A percentile compares a stretch with the other conserved stretches of the same genome.
phyloP scores from a whole-genome alignment of 37 sponge, comb jelly and placozoan genomes.

The Aplysina aerophoba region DNA sequence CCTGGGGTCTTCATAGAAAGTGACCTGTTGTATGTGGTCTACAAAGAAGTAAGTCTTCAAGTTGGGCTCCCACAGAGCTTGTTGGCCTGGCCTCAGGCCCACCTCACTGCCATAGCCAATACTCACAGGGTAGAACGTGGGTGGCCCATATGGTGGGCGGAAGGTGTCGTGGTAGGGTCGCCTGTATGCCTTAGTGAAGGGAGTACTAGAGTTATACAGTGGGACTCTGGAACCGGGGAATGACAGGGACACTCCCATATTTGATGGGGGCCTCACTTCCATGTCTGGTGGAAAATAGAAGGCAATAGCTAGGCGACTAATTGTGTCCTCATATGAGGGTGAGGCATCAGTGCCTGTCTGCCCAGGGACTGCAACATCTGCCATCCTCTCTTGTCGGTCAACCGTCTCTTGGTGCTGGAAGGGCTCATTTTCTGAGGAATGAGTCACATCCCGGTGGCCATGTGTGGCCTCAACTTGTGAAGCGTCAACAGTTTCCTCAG shows the following conservation, averaged over 20 bases:
- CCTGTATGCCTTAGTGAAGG: constrained; percentile 52
- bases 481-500: constrained; percentile 26
- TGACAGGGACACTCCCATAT: constrained; percentile 23
- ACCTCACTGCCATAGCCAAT: constrained; percentile 85
- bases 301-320: constrained; percentile 62
- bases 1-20: constrained; percentile 81
- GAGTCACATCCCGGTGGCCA: constrained; percentile 69
- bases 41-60: constrained; percentile 67
- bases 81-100: constrained; percentile 63
- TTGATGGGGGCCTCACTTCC: constrained; percentile 41
- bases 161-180: constrained; percentile 81
- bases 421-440: constrained; percentile 72
- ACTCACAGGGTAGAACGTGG: constrained; percentile 69
- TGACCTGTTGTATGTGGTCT: constrained; percentile 68
- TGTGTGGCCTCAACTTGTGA: constrained; percentile 64
- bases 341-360: constrained; percentile 46
- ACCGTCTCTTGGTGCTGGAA: constrained; percentile 49
- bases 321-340: constrained; percentile 57
- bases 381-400: constrained; percentile 33
- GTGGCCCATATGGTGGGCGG: constrained; percentile 78
- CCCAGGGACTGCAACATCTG: background rate
- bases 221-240: constrained; percentile 60
- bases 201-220: constrained; percentile 58
- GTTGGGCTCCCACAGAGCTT: constrained; percentile 84
- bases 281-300: constrained; percentile 72